These are phyloP conservation scores for Ditylenchus dipsaci DNA, from an alignment of 1,140 invertebrate genomes.

Conservation along the genomic window DNA sequence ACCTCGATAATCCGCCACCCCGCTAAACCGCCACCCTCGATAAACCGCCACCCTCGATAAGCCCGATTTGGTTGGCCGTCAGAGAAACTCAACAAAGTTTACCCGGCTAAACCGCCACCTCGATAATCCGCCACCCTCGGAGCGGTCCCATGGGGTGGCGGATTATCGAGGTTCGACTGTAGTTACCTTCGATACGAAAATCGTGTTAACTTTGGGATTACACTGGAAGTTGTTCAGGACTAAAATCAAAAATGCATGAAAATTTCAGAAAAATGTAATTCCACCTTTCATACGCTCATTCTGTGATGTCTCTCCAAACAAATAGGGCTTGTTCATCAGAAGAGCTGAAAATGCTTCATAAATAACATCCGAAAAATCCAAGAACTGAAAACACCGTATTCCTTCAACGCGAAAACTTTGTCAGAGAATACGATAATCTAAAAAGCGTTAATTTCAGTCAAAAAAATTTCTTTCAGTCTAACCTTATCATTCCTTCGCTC, in stretches of 20 bases:
- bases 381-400: slow-evolving; percentile 74
- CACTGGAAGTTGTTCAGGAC: slow-evolving; percentile 69
- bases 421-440: slow-evolving; percentile 96
- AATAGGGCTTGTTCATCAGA: slow-evolving; percentile 93
- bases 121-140: too few species aligned
- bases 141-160: too few species aligned
- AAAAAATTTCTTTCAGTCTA: not conserved
- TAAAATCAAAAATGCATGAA: too few species aligned
- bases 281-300: slow-evolving; percentile 89
- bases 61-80: too few species aligned
- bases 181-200: slow-evolving; percentile 54
- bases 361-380: too few species aligned
- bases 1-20: too few species aligned
- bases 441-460: not conserved
- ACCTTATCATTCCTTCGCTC: slow-evolving; percentile 87
- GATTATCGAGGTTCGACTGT: too few species aligned
- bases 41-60: too few species aligned
- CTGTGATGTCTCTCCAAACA: slow-evolving; percentile 94
- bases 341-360: slow-evolving; percentile 84
- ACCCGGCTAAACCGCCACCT: too few species aligned
- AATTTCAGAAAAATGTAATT: slow-evolving; percentile 97
- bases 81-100: too few species aligned
- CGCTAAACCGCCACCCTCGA: too few species aligned
- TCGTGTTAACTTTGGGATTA: slow-evolving; percentile 75
- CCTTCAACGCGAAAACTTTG: slow-evolving; percentile 95